Evolutionary conservation across 2,888 invertebrate genomes (phyloP).

Genomic region (Gastrophysa polygoni): DNA sequence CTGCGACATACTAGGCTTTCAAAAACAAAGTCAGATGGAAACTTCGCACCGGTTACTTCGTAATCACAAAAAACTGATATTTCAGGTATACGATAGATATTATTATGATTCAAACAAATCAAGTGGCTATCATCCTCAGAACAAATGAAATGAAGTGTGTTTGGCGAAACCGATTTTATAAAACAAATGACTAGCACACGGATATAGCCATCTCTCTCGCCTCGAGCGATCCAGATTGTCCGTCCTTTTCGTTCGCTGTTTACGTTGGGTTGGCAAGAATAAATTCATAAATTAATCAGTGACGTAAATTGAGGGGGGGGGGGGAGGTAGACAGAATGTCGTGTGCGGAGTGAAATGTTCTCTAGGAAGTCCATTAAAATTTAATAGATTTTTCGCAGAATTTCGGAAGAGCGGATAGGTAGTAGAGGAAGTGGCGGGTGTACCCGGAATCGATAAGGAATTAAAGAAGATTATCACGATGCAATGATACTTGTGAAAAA

Average conservation of each 20-base stretch:
- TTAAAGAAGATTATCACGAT: too few relatives aligned
- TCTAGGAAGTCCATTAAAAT: conserved; percentile 21
- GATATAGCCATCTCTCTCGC: conserved; percentile 22
- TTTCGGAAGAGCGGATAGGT: conserved; percentile 17
- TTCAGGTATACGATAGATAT: neutral
- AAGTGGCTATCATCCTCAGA: conserved; percentile 9
- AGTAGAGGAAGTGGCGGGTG: neutral
- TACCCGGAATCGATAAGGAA: too few relatives aligned
- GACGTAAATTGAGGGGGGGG: conserved; percentile 18
- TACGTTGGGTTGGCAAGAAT: conserved; percentile 17
- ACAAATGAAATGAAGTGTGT: conserved; percentile 30
- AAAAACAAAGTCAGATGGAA: conserved; percentile 9
- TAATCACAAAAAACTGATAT: neutral
- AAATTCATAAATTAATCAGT: conserved; percentile 25
- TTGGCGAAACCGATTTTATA: conserved; percentile 33
- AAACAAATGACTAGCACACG: conserved; percentile 29
- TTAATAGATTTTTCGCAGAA: conserved; percentile 14
- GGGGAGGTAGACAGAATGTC: conserved; percentile 10
- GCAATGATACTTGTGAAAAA: too few relatives aligned
- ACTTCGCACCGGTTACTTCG: neutral
- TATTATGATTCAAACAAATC: conserved; percentile 2
- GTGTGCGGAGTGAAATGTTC: conserved; percentile 16
- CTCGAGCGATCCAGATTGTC: neutral
- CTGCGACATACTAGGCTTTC: conserved; percentile 65
- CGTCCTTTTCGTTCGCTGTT: conserved; percentile 3